Conservation (phyloP, 2,797 vertebrate species). For the Megalops cyprinoides region DNA sequence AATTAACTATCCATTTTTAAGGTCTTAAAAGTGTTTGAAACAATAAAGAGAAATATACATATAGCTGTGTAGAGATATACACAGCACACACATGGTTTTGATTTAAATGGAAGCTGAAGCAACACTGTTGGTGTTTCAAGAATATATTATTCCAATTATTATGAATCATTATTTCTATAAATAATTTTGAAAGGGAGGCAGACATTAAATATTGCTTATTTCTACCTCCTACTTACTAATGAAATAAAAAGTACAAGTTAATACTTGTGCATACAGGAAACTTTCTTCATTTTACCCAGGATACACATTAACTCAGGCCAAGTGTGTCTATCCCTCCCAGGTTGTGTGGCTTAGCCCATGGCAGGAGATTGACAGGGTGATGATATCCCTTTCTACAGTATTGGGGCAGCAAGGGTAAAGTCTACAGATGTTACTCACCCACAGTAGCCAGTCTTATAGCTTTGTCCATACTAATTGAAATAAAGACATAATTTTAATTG, state of each 20-base stretch:
- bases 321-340: no score
- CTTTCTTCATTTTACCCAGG: no score
- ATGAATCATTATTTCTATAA: slow-evolving; percentile 32
- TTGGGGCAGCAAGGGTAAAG: no score
- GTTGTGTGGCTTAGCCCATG: no score
- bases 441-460: no score
- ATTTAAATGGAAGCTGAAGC: slow-evolving; percentile 26
- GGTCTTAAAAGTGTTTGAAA: slow-evolving; percentile 35
- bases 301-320: no score
- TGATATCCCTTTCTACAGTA: no score
- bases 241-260: background rate
- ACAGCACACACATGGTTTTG: slow-evolving; percentile 18
- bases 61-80: background rate
- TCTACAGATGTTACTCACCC: no score
- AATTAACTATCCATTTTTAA: slow-evolving; percentile 34
- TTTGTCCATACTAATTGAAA: no score
- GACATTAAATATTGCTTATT: background rate
- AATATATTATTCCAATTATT: slow-evolving; percentile 34
- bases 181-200: slow-evolving; percentile 15
- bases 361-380: no score
- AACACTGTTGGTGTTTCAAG: background rate
- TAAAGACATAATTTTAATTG: no score
- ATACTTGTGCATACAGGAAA: no score
- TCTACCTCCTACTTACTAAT: background rate
- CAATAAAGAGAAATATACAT: slow-evolving; percentile 15